phyloP scores from a whole-genome alignment of 2,113 vertebrate genomes.

The Dromiciops gliroides region DNA sequence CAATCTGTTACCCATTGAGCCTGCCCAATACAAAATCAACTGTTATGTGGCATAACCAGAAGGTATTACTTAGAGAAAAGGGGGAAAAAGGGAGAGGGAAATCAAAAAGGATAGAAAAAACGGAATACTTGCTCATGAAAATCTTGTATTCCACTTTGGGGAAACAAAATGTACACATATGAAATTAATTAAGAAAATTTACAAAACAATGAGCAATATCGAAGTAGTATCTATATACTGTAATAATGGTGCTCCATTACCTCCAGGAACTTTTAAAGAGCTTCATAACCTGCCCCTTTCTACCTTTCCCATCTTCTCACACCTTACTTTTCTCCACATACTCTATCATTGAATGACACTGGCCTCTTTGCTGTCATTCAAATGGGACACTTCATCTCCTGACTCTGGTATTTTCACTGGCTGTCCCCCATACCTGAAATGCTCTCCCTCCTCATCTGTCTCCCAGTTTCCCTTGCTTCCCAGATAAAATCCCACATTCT shows the following conservation, averaged over 20 bases:
- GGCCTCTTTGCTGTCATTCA: too few relatives aligned
- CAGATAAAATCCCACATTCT: background rate
- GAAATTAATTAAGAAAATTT: conserved; percentile 45
- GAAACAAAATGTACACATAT: conserved; percentile 15
- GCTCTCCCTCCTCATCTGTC: background rate
- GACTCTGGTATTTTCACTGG: background rate
- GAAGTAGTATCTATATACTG: background rate
- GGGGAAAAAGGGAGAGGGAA: background rate
- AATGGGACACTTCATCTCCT: background rate
- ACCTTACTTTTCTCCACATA: background rate
- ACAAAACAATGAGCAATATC: conserved; percentile 10
- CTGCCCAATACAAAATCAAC: background rate
- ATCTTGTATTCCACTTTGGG: conserved; percentile 10
- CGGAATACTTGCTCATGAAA: background rate
- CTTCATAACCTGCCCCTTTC: background rate
- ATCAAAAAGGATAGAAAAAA: conserved; percentile 11
- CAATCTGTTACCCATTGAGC: conserved; percentile 12
- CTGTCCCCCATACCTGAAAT: background rate
- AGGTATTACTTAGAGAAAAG: background rate
- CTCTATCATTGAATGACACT: background rate
- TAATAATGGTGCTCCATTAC: background rate
- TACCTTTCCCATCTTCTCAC: background rate
- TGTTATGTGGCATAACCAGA: background rate
- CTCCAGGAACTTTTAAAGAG: background rate
- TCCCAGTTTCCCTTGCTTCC: background rate